Evolutionary conservation across 2,797 vertebrate genomes (phyloP).

Genomic region (Sus cebifrons): DNA sequence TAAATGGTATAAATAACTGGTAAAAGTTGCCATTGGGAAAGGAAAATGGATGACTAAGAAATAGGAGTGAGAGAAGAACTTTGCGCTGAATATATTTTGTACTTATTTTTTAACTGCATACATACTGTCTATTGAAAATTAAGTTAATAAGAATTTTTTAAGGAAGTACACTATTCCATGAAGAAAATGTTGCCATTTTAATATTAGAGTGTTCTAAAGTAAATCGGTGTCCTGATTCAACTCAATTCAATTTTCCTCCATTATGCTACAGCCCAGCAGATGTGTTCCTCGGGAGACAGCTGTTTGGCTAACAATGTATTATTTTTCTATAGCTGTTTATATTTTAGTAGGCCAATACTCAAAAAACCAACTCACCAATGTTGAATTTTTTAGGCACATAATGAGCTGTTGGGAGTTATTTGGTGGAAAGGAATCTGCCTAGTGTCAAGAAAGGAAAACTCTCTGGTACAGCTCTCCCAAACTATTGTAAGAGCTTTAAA

Average conservation of each 20-base stretch:
- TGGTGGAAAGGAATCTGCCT: not conserved
- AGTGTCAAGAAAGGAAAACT: not conserved
- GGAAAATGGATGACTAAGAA: not conserved
- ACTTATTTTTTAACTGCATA: not conserved
- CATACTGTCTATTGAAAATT: not conserved
- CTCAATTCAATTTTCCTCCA: not conserved
- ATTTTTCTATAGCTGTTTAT: not conserved
- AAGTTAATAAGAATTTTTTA: not conserved
- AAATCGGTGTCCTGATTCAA: not conserved
- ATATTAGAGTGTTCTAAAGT: not conserved
- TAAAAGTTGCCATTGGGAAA: not conserved
- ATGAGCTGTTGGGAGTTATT: not conserved
- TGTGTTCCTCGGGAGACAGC: not conserved
- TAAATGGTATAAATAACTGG: not conserved
- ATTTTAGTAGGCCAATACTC: not conserved
- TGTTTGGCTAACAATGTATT: not conserved
- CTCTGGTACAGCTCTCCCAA: not conserved
- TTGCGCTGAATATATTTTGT: not conserved
- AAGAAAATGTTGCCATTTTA: not conserved
- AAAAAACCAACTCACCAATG: not conserved
- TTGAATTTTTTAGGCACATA: not conserved
- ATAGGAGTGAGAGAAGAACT: not conserved
- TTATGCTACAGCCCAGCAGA: not conserved
- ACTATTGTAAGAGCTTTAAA: not conserved
- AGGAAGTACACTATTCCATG: not conserved